phyloP scores from a whole-genome alignment of 2,888 invertebrate genomes.

The Ryuthela nishihirai region DNA sequence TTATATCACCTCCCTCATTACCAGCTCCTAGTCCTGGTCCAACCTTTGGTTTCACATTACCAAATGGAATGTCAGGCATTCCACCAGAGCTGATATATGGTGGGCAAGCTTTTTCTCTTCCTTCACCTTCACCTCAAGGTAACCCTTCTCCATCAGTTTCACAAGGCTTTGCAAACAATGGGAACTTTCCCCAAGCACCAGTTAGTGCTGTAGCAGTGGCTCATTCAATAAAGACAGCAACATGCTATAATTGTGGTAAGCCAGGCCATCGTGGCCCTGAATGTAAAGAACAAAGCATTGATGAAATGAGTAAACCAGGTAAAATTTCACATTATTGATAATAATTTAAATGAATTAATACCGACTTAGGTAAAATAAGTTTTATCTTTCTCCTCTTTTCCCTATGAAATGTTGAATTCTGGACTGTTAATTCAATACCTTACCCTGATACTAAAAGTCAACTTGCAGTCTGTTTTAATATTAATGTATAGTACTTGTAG shows the following conservation, averaged over 20 bases:
- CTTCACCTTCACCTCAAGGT: conserved; percentile 21
- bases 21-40: conserved; percentile 25
- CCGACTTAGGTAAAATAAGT: no score
- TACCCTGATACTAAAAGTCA: no score
- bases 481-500: no score
- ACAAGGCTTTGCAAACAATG: conserved; percentile 14
- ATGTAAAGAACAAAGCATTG: conserved; percentile 87
- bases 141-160: conserved; percentile 22
- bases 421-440: no score
- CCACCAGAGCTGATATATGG: conserved; percentile 34
- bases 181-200: conserved; percentile 22
- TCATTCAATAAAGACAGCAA: conserved; percentile 54
- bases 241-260: conserved; percentile 91
- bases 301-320: conserved; percentile 67
- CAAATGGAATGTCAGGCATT: conserved; percentile 32
- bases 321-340: background rate
- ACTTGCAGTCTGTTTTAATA: no score
- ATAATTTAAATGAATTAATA: no score
- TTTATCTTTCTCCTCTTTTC: no score
- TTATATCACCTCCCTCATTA: conserved; percentile 24
- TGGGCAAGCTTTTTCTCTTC: conserved; percentile 24
- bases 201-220: background rate
- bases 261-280: conserved; percentile 77
- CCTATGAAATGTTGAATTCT: no score
- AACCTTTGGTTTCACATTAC: conserved; percentile 18